Conservation (phyloP, 2,888 invertebrate genomes). For the Cenopis cana region DNA sequence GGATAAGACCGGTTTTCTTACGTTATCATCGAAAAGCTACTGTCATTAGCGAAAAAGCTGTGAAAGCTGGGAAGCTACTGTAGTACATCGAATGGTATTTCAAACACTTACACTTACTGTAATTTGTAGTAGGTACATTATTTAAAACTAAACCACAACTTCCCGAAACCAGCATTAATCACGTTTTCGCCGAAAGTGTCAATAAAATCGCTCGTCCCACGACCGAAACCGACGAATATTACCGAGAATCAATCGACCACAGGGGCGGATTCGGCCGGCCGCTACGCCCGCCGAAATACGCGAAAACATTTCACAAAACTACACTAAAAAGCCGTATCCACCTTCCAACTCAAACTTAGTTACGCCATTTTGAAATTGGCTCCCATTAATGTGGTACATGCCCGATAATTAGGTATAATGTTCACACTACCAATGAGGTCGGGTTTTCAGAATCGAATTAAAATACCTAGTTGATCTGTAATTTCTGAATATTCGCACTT, state of each 20-base stretch:
- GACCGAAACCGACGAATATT: conserved; percentile 47
- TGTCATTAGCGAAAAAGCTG: too few relatives aligned
- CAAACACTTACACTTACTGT: too few relatives aligned
- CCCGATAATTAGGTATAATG: conserved; percentile 60
- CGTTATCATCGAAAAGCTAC: too few relatives aligned
- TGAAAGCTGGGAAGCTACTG: too few relatives aligned
- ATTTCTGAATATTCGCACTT: conserved; percentile 23
- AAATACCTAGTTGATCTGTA: conserved; percentile 46
- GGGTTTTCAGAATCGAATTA: conserved; percentile 44
- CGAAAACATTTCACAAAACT: conserved; percentile 28
- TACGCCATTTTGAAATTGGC: background rate
- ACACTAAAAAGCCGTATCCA: background rate
- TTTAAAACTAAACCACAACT: conserved; percentile 19
- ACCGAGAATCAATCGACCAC: conserved; percentile 69
- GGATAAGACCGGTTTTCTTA: too few relatives aligned
- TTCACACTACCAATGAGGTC: conserved; percentile 48
- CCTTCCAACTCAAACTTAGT: background rate
- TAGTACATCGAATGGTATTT: too few relatives aligned
- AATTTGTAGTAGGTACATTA: background rate
- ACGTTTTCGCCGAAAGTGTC: conserved; percentile 41
- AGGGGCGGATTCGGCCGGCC: conserved; percentile 57
- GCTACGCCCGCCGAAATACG: conserved; percentile 55
- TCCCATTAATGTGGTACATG: conserved; percentile 47
- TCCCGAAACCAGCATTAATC: conserved; percentile 21
- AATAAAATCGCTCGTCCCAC: conserved; percentile 34